These are phyloP conservation scores for Amphimedon queenslandica DNA, from an alignment of 37 sponge, comb jelly and placozoan genomes.

Conservation along the genomic window DNA sequence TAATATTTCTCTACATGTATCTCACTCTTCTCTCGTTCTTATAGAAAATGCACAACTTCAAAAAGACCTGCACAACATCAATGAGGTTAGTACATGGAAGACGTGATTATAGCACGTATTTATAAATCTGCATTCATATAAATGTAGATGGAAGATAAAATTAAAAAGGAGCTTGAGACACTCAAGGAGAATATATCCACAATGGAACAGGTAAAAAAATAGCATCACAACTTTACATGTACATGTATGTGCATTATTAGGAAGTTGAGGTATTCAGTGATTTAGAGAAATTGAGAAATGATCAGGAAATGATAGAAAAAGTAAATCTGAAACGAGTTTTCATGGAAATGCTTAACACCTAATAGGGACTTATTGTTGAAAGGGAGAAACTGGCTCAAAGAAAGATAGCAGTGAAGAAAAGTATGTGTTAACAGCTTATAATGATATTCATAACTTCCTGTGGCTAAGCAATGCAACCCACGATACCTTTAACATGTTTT, in stretches of 20 bases:
- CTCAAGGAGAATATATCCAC: slow-evolving; percentile 50
- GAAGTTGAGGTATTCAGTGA: slow-evolving; percentile 67
- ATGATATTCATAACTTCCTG: slow-evolving; percentile 22
- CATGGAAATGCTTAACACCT: neutral
- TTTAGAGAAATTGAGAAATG: slow-evolving; percentile 22
- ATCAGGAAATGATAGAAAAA: slow-evolving; percentile 44
- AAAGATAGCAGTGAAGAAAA: slow-evolving; percentile 37
- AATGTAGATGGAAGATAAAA: slow-evolving; percentile 81
- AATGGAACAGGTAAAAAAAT: slow-evolving; percentile 47
- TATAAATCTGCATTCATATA: slow-evolving; percentile 3
- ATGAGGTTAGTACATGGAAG: neutral
- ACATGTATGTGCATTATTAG: slow-evolving; percentile 21
- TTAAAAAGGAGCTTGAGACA: slow-evolving; percentile 58
- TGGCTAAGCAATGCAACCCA: neutral
- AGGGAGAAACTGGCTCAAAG: slow-evolving; percentile 30
- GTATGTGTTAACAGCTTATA: slow-evolving; percentile 39
- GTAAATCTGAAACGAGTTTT: slow-evolving; percentile 16
- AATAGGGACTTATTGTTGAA: slow-evolving; percentile 32
- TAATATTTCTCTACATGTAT: no score
- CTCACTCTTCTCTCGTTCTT: no score
- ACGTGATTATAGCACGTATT: slow-evolving; percentile 43
- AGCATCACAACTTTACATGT: neutral
- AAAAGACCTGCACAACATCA: slow-evolving; percentile 57
- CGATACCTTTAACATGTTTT: neutral
- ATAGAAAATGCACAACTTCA: slow-evolving; percentile 58